Percentiles rank a stretch among this genome's conserved stretches.
phyloP scores from a whole-genome alignment of 2,113 vertebrate genomes.

The Corydoras maculifer region DNA sequence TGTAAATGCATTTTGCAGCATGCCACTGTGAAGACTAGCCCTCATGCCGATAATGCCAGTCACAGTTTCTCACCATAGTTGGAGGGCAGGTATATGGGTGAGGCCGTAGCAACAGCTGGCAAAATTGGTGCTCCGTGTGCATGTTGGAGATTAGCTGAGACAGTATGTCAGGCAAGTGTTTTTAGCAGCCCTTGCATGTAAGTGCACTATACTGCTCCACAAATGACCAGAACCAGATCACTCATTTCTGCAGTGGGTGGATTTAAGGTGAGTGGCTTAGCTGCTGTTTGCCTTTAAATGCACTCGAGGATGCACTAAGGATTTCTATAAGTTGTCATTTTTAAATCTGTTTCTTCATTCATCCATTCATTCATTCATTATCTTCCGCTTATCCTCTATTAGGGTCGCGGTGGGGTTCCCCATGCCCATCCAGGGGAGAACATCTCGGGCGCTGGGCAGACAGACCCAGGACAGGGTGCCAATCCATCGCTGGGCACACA shows the following conservation, averaged over 20 bases:
- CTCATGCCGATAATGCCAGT: background rate
- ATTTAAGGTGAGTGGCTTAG: background rate
- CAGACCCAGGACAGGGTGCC: no score
- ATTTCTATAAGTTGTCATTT: no score
- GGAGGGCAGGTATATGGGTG: background rate
- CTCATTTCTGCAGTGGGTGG: background rate
- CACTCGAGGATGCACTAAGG: no score
- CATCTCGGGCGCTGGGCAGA: no score
- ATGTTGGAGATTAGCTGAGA: conserved; percentile 8
- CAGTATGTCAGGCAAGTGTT: conserved; percentile 30
- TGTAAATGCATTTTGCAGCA: background rate
- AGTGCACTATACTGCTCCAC: background rate
- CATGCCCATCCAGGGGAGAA: no score
- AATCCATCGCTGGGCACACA: no score
- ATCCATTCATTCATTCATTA: no score
- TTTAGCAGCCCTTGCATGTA: conserved; percentile 30
- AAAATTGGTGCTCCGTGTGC: conserved; percentile 10
- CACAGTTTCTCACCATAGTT: background rate
- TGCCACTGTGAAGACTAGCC: background rate
- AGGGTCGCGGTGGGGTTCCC: no score
- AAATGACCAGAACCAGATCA: background rate
- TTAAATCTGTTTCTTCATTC: no score
- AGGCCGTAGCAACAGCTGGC: conserved; percentile 28
- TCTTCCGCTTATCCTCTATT: no score
- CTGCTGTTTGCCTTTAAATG: background rate